Evolutionary conservation across 2,888 invertebrate genomes (phyloP), one percentile per base, ranked within the genome.

Genomic region (Cheiracanthium punctorium): DNA sequence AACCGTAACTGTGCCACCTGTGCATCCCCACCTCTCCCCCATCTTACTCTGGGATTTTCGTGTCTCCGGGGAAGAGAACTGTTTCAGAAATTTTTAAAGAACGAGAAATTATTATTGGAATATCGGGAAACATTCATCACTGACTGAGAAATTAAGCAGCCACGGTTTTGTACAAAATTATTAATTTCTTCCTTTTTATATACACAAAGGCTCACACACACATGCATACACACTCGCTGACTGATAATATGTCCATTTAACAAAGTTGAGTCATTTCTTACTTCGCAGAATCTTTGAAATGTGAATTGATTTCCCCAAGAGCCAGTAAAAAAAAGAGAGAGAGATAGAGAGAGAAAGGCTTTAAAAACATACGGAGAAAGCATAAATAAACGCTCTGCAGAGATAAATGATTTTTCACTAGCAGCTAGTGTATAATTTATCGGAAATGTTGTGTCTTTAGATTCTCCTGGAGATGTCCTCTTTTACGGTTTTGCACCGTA

Each of bases 391-490:
- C 24, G 76, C 48, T 70, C n/a, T 24, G 17, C 30, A 20, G 28
- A 79, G 84, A 85, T 85, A 85, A 85, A 85, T 85, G 84, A 79
- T 85, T 85, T 79, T 79, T 79, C 84, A 73, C 84, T 32, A 79
- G 79, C 79, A 52, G 30, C 24, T 65, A 37, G 58, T 70, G 65
- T 85, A 80, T 85, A 85, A 85, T 85, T 85, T 85, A 85, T 85
- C 79, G 84, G 79, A 69, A 74, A 73, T 74, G 58, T 32, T 67
- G 24, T 33, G 32, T 69, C 37, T 17, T 30, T 37, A 43, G 30
- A 29, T 69, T 74, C 67, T 77, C 77, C 70, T 76, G 43, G 52
- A 82, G 76, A 76, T 75, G 70, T 75, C 64, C 82, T 64, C 58
- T 58, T 58, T 58, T 70, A 71, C 79, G 74, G 79, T 80, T 85